Evolutionary conservation across 2,113 vertebrate species (phyloP).

Genomic region (Eolophus roseicapilla): DNA sequence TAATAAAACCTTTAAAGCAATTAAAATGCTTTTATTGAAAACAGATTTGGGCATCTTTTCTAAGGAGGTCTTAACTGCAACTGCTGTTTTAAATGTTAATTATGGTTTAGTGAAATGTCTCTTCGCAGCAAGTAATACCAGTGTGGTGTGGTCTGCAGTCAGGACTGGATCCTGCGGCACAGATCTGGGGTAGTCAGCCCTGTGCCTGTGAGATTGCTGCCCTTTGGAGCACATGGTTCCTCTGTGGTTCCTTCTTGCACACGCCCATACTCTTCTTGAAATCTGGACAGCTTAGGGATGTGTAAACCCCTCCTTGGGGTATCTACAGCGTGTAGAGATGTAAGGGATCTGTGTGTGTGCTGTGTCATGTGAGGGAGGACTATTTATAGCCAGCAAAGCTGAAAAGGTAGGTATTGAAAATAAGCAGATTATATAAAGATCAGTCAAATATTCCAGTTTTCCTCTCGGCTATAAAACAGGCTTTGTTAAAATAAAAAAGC

Average conservation of each 20-base stretch:
- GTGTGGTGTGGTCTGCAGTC: neutral
- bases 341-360: neutral
- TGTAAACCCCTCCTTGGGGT: neutral
- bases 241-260: neutral
- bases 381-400: constrained; percentile 14
- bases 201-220: neutral
- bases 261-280: neutral
- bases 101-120: neutral
- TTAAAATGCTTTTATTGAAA: constrained; percentile 63
- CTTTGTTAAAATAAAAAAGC: neutral
- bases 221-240: neutral
- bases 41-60: constrained; percentile 18
- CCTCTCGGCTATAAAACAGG: neutral
- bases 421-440: constrained; percentile 35
- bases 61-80: neutral
- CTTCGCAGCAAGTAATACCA: neutral
- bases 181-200: neutral
- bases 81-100: constrained; percentile 25
- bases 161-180: neutral
- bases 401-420: constrained; percentile 1
- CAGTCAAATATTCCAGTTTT: neutral
- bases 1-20: constrained; percentile 48
- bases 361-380: neutral
- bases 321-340: neutral
- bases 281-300: neutral